Evolutionary conservation across 2,888 invertebrate species (phyloP), one percentile per base, ranked within the genome.

Genomic region (Drosophila cognata): DNA sequence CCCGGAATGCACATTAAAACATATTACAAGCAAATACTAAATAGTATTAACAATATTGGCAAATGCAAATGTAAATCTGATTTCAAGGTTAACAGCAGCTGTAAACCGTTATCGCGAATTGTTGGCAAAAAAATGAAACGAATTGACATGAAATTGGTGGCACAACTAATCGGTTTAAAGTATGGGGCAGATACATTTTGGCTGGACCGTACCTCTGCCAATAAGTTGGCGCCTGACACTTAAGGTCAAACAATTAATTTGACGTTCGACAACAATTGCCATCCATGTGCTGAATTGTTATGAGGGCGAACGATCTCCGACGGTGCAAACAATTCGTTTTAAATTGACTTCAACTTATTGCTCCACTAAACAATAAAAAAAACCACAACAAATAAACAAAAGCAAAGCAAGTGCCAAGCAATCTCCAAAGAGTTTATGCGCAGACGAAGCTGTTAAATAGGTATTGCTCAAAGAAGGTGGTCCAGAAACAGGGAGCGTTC

Each of bases 171-270:
- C 82, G 86, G 77, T 77, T 72, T 82, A 72, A 81, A 75, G 78
- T 75, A 76, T 80, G 71, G 71, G 71, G 35, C 62, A 70, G 66
- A 74, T 70, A 71, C 35, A 67, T 51, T 48, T 48, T 25, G 16
- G 4, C 46, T 61, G 74, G 60, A 50, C 63, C 66, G 60, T 55
- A 46, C 65, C 71, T 61, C 41, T 29, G 36, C 43, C 28, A 58
- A 68, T 69, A 38, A 43, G 64, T 41, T 56, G 64, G 35, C 69
- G 74, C 68, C 72, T 70, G 62, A 77, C 70, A 67, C 60, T 74
- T 74, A 65, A 79, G 86, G 86, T 84, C 83, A 85, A 81, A 59
- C 71, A 77, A 85, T 85, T 83, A 83, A 86, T 82, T 85, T 72
- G 41, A 38, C 70, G 68, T 71, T 57, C 36, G 13, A n/a, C 28